A percentile compares a stretch with the other conserved stretches of the same genome.
These are phyloP conservation scores for Pelochelys cantorii DNA, from an alignment of 2,797 vertebrate species.

Conservation along the genomic window DNA sequence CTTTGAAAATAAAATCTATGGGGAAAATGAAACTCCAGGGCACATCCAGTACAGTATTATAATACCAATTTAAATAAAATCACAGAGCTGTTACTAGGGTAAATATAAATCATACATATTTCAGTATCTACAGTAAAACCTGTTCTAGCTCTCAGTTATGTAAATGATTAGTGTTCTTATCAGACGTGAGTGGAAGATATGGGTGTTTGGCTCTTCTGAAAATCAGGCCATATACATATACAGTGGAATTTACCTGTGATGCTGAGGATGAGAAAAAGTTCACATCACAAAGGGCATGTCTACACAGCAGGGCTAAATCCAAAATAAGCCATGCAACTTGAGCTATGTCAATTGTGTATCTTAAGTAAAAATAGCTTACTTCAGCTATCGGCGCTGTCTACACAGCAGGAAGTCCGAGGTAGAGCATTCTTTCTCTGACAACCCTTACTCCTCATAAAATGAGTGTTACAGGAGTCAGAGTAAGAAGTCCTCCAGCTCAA, in stretches of 20 bases:
- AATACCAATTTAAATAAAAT: not conserved
- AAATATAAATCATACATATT: not conserved
- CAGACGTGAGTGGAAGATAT: not conserved
- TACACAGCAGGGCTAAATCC: too few species aligned
- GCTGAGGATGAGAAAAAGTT: fast-evolving
- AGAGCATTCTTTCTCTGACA: too few species aligned
- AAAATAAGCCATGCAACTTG: too few species aligned
- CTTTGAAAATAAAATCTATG: not conserved
- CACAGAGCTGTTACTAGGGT: not conserved
- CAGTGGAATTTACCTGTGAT: fast-evolving
- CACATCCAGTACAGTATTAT: not conserved
- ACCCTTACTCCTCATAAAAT: too few species aligned
- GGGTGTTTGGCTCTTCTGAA: not conserved
- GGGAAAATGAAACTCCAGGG: not conserved
- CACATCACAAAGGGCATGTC: not conserved
- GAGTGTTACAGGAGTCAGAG: too few species aligned
- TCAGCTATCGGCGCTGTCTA: too few species aligned
- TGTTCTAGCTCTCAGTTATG: not conserved
- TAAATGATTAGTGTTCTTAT: not conserved
- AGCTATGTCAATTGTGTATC: too few species aligned
- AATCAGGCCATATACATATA: not conserved
- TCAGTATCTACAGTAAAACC: conserved; percentile 1
- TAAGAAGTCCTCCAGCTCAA: too few species aligned
- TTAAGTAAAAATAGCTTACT: too few species aligned
- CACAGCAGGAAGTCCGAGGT: too few species aligned